These are phyloP conservation scores for Drosophila melanocephala DNA, from an alignment of 2,888 invertebrate genomes.

Conservation along the genomic window DNA sequence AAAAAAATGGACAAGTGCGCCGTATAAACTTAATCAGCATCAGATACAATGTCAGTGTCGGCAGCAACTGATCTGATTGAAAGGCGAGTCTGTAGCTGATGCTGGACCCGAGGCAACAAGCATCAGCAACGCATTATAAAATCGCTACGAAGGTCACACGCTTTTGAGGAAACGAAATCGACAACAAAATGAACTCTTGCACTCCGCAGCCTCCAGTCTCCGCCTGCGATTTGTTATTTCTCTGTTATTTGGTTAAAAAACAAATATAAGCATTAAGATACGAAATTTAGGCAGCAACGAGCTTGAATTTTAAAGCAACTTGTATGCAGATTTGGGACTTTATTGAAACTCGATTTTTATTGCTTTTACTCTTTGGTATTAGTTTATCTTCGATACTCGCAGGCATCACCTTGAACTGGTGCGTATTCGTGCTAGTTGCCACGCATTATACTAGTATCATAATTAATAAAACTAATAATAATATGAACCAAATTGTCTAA, in stretches of 20 bases:
- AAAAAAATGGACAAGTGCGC: constrained; percentile 47
- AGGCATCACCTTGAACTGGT: constrained; percentile 71
- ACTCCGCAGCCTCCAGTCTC: constrained; percentile 31
- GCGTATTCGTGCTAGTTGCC: constrained; percentile 31
- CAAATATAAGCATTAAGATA: constrained; percentile 14
- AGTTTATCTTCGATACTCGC: constrained; percentile 25
- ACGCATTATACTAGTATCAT: constrained; percentile 14
- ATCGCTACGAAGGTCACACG: constrained; percentile 64
- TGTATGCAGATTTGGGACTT: constrained; percentile 49
- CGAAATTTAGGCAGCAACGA: constrained; percentile 33
- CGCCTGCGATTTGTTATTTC: not conserved
- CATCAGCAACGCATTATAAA: constrained; percentile 64
- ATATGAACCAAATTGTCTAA: not conserved
- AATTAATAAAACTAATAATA: constrained; percentile 18
- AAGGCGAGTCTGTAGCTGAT: constrained; percentile 27
- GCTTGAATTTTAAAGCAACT: constrained; percentile 30
- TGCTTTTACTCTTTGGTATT: constrained; percentile 45
- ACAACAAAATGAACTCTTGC: constrained; percentile 61
- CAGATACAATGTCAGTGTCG: constrained; percentile 41
- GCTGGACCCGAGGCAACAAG: constrained; percentile 6
- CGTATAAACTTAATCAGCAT: constrained; percentile 50
- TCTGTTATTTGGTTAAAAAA: not conserved
- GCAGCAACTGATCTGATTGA: constrained; percentile 64
- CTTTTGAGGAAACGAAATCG: constrained; percentile 69
- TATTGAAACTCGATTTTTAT: constrained; percentile 50